Percentiles rank a stretch among this genome's conserved stretches.
Conservation (phyloP, 1,140 invertebrate genomes). For the Drosophila prosaltans region DNA sequence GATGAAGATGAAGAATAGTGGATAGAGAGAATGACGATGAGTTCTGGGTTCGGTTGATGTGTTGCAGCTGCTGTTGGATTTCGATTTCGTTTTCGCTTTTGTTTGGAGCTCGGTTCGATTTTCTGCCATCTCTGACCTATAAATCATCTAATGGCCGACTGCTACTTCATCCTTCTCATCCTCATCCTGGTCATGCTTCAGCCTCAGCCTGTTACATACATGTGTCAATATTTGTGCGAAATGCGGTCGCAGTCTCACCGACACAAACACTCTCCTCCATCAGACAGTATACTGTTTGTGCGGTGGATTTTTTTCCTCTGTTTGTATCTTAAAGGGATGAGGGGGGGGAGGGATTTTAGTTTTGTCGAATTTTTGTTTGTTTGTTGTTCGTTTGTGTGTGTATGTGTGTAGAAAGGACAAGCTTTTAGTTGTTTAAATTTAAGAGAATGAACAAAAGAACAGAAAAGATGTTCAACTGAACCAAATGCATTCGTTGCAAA, state of each 20-base stretch:
- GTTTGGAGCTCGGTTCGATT: slow-evolving; percentile 35
- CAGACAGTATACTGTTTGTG: slow-evolving; percentile 29
- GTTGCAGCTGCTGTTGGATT: slow-evolving; percentile 63
- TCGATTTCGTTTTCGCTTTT: slow-evolving; percentile 58
- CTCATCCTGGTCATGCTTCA: not conserved
- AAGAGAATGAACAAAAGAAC: slow-evolving; percentile 35
- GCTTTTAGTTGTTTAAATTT: slow-evolving; percentile 77
- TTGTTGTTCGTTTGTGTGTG: slow-evolving; percentile 33
- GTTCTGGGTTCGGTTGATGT: slow-evolving; percentile 41
- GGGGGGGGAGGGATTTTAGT: slow-evolving; percentile 28
- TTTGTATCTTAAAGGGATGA: slow-evolving; percentile 9
- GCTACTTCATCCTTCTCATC: not conserved
- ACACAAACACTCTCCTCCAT: slow-evolving; percentile 72
- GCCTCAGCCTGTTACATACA: slow-evolving; percentile 29
- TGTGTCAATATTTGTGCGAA: slow-evolving; percentile 80
- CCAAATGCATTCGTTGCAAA: slow-evolving; percentile 39
- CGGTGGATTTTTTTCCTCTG: slow-evolving; percentile 16
- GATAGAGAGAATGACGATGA: not conserved
- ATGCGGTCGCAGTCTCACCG: slow-evolving; percentile 72
- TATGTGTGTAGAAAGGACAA: slow-evolving; percentile 12
- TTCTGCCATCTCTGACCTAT: slow-evolving; percentile 61
- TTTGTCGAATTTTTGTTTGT: slow-evolving; percentile 44
- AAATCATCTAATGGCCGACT: slow-evolving; percentile 74
- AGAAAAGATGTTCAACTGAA: slow-evolving; percentile 4
- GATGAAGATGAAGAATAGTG: not conserved